Percentiles rank a stretch among this genome's conserved stretches.
phyloP scores from a whole-genome alignment of 2,113 vertebrate species.

The Rhizomys pruinosus region DNA sequence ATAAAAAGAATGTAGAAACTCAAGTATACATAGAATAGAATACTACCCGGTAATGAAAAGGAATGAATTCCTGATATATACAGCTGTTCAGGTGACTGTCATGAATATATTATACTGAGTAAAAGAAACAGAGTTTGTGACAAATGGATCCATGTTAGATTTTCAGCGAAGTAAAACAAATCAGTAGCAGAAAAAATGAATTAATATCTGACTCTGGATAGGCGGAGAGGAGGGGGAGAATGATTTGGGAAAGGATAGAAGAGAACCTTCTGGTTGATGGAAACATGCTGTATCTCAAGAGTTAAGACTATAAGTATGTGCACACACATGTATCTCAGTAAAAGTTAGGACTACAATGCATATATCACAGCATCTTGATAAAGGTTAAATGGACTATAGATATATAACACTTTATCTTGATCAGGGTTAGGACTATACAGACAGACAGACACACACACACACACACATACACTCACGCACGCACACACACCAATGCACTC shows the following conservation, averaged over 20 bases:
- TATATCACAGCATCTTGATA: too few species aligned
- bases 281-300: not conserved
- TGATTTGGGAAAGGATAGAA: not conserved
- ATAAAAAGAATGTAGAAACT: not conserved
- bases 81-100: not conserved
- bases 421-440: not conserved
- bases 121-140: slow-evolving; percentile 19
- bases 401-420: not conserved
- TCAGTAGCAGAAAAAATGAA: not conserved
- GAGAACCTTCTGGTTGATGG: not conserved
- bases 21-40: not conserved
- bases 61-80: not conserved
- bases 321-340: not conserved
- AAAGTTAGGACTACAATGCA: not conserved
- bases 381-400: too few species aligned
- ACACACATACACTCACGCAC: too few species aligned
- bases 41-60: not conserved
- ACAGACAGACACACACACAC: too few species aligned
- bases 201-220: not conserved
- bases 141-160: not conserved
- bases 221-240: not conserved
- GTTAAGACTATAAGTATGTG: not conserved
- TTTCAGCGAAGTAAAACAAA: slow-evolving; percentile 3
- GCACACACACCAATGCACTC: too few species aligned
- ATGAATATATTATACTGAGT: not conserved